A percentile compares a stretch with the other conserved stretches of the same genome.
Evolutionary conservation across 2,797 vertebrate genomes (phyloP).

Genomic region (Setipinna tenuifilis): DNA sequence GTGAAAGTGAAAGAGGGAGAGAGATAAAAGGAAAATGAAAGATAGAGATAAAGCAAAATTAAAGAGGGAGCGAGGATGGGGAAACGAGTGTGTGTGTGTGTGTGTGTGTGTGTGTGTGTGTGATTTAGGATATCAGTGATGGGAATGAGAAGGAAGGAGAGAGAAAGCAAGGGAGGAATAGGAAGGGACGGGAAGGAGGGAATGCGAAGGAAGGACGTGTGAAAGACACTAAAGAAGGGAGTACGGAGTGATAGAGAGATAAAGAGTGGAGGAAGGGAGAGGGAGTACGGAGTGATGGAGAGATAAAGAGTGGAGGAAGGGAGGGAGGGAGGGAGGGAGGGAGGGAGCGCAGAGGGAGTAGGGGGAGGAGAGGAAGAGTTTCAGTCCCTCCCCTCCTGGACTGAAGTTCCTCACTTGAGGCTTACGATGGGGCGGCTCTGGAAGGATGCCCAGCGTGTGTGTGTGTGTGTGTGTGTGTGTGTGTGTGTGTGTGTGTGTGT

Average conservation of each 20-base stretch:
- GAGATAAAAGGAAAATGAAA: too few species aligned
- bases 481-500: background rate
- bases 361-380: background rate
- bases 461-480: background rate
- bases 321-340: background rate
- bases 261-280: background rate
- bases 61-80: too few species aligned
- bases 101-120: background rate
- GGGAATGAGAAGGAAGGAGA: background rate
- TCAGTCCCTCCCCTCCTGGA: conserved; percentile 34
- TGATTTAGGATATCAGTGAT: background rate
- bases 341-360: background rate
- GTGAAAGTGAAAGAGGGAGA: too few species aligned
- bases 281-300: background rate
- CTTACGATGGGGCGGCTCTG: conserved; percentile 49
- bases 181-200: too few species aligned
- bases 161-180: too few species aligned
- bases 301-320: too few species aligned
- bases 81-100: background rate
- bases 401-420: conserved; percentile 37
- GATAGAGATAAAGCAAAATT: too few species aligned
- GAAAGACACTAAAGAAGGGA: too few species aligned
- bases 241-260: too few species aligned
- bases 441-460: conserved; percentile 37
- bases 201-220: too few species aligned